These are phyloP conservation scores for Ceyx margarethae DNA, from an alignment of 2,113 vertebrate species.

Conservation along the genomic window DNA sequence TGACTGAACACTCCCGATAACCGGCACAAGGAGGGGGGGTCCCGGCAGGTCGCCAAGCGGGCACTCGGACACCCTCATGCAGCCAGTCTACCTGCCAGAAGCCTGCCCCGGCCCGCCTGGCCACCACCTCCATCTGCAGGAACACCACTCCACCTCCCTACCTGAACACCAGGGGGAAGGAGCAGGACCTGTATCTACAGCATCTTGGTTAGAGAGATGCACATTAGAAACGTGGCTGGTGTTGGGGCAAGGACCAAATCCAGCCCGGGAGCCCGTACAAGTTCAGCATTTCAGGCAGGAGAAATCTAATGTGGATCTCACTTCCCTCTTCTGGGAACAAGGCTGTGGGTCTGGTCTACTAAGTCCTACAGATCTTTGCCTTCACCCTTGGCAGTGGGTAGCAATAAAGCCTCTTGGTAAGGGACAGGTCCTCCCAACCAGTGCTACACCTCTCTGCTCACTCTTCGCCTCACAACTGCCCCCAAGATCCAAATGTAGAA, in stretches of 20 bases:
- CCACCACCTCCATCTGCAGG: neutral
- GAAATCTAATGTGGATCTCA: too few relatives aligned
- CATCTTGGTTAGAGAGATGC: neutral
- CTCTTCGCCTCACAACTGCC: neutral
- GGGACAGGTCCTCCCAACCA: neutral
- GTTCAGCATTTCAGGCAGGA: neutral
- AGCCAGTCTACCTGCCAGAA: rapidly evolving
- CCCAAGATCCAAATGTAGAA: neutral
- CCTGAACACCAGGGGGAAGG: neutral
- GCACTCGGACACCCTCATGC: neutral
- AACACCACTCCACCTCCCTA: neutral
- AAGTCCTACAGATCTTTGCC: neutral
- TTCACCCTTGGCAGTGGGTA: neutral
- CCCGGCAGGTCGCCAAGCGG: neutral
- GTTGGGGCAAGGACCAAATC: neutral
- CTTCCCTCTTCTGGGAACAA: neutral
- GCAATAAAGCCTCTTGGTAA: neutral
- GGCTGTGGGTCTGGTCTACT: neutral
- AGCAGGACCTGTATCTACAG: neutral
- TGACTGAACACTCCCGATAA: neutral
- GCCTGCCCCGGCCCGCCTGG: neutral
- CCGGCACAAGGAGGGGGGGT: neutral
- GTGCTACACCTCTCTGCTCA: neutral
- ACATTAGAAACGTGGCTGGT: neutral
- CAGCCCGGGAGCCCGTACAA: neutral